These are phyloP conservation scores for Strigamia transsilvanica DNA, from an alignment of 2,888 invertebrate genomes.

Conservation along the genomic window DNA sequence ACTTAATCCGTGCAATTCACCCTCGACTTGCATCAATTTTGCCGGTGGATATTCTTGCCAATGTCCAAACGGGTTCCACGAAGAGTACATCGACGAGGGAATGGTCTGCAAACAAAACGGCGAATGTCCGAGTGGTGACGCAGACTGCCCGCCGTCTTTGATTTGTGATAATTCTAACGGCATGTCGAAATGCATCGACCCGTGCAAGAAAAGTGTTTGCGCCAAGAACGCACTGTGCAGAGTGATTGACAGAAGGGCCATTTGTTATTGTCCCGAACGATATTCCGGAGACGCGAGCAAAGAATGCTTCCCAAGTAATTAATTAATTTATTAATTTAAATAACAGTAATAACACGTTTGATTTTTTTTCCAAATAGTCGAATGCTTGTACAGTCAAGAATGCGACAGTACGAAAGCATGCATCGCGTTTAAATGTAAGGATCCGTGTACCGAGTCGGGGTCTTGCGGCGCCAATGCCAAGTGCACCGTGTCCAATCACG, in stretches of 20 bases:
- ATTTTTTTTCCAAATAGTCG: constrained; percentile 64
- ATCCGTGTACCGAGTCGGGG: constrained; percentile 73
- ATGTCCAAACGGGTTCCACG: constrained; percentile 73
- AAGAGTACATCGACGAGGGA: constrained; percentile 55
- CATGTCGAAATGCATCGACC: constrained; percentile 59
- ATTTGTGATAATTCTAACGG: constrained; percentile 71
- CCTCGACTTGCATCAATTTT: constrained; percentile 80
- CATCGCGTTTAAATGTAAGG: constrained; percentile 78
- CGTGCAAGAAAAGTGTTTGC: constrained; percentile 69
- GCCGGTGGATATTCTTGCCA: constrained; percentile 80
- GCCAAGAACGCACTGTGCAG: constrained; percentile 82
- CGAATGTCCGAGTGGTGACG: constrained; percentile 66
- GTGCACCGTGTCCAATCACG: constrained; percentile 77
- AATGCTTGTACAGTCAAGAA: constrained; percentile 81
- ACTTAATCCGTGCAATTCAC: constrained; percentile 78
- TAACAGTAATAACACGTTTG: neutral
- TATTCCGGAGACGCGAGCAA: constrained; percentile 66
- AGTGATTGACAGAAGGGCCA: constrained; percentile 64
- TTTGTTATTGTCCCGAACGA: constrained; percentile 83
- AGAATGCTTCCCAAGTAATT: constrained; percentile 73
- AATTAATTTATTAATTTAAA: neutral
- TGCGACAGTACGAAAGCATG: constrained; percentile 75
- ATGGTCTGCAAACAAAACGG: constrained; percentile 65
- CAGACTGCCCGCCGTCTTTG: constrained; percentile 64
- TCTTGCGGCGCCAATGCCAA: constrained; percentile 71